Evolutionary conservation across 2,888 invertebrate species (phyloP).

Genomic region (Diadegma fenestrale): DNA sequence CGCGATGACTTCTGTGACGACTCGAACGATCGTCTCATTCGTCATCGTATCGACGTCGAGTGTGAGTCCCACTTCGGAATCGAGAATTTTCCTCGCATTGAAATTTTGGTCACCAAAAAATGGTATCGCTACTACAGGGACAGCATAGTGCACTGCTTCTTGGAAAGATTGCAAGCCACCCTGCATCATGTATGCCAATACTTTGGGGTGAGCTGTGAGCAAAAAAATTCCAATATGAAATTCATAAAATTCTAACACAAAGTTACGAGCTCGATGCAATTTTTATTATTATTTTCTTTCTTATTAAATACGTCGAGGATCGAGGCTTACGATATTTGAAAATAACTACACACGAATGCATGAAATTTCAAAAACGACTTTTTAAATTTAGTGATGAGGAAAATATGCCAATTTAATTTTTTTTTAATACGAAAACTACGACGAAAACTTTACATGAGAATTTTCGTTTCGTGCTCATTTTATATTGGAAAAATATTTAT

Average conservation of each 20-base stretch:
- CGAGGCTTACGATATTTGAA: not conserved
- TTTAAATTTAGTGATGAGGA: not conserved
- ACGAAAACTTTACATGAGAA: not conserved
- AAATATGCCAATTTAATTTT: not conserved
- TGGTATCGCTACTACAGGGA: constrained; percentile 80
- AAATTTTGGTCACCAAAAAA: constrained; percentile 83
- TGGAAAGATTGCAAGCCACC: constrained; percentile 82
- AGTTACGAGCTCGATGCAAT: not conserved
- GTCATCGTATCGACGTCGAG: constrained; percentile 79
- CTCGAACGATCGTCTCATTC: constrained; percentile 73
- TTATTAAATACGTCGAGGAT: not conserved
- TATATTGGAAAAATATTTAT: too few species aligned
- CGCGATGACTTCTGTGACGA: constrained; percentile 74
- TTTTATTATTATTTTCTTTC: not conserved
- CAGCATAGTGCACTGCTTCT: constrained; percentile 81
- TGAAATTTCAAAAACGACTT: not conserved
- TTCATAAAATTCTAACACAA: constrained; percentile 4
- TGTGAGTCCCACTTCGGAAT: constrained; percentile 79
- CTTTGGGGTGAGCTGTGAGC: constrained; percentile 78
- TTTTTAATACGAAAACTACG: not conserved
- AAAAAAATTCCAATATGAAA: constrained; percentile 21
- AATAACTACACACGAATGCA: not conserved
- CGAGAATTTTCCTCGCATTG: constrained; percentile 80
- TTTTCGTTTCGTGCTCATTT: not conserved
- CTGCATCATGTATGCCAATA: constrained; percentile 81